phyloP scores from a whole-genome alignment of 2,113 vertebrate species.

The Puntigrus tetrazona region DNA sequence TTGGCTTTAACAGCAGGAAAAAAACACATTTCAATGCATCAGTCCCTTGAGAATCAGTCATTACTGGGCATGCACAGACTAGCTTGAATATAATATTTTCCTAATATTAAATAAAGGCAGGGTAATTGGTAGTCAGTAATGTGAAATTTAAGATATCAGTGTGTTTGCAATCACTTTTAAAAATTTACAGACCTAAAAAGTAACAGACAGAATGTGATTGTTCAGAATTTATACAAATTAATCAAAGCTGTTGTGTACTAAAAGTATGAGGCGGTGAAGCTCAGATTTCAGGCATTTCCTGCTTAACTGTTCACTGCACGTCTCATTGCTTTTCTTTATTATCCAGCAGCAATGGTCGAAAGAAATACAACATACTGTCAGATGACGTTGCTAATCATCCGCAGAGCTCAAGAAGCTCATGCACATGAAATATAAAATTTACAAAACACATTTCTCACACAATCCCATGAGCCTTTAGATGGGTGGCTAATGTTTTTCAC shows the following conservation, averaged over 20 bases:
- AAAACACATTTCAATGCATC: slow-evolving; percentile 15
- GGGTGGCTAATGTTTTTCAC: neutral
- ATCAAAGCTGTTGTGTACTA: neutral
- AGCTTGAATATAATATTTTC: neutral
- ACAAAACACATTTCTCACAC: neutral
- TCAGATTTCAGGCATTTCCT: slow-evolving; percentile 19
- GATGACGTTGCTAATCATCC: neutral
- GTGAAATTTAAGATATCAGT: neutral
- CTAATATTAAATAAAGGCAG: neutral
- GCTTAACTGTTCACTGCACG: neutral
- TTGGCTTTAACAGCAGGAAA: slow-evolving; percentile 43
- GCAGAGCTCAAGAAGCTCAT: neutral
- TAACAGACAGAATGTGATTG: neutral
- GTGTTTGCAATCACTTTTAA: neutral
- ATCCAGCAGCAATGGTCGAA: neutral
- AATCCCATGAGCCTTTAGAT: neutral
- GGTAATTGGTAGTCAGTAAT: neutral
- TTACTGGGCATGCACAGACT: neutral
- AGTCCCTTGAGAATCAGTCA: neutral
- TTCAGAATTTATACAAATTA: too few relatives aligned
- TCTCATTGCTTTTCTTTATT: neutral
- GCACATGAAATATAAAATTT: neutral
- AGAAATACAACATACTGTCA: neutral
- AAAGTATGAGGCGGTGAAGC: neutral
- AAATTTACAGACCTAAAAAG: too few relatives aligned